phyloP scores from a whole-genome alignment of 2,797 vertebrate genomes.

The Ptychadena robeensis region DNA sequence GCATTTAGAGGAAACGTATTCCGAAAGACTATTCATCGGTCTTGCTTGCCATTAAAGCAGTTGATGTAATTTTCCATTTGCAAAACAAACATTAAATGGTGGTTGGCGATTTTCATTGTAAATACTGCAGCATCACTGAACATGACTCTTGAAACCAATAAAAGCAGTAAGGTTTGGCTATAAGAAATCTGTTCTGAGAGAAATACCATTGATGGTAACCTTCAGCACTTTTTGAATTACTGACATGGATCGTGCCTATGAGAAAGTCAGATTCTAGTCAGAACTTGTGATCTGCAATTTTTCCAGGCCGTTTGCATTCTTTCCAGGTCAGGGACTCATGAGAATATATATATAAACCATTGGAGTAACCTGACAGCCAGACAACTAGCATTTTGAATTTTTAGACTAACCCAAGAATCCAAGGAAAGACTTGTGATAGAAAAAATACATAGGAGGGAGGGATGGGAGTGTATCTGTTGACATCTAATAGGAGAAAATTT shows the following conservation, averaged over 20 bases:
- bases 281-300: too few relatives aligned
- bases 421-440: too few relatives aligned
- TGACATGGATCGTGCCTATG: too few relatives aligned
- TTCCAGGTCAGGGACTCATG: too few relatives aligned
- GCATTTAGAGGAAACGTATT: conserved; percentile 6
- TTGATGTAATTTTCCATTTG: conserved; percentile 4
- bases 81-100: neutral
- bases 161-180: neutral
- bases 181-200: neutral
- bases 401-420: too few relatives aligned
- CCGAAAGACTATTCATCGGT: neutral
- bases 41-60: neutral
- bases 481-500: neutral
- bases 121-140: neutral
- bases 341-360: too few relatives aligned
- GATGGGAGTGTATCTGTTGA: neutral
- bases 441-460: too few relatives aligned
- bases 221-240: neutral
- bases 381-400: too few relatives aligned
- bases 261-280: too few relatives aligned
- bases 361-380: too few relatives aligned
- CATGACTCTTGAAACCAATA: neutral
- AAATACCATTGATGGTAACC: too few relatives aligned
- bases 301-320: too few relatives aligned
- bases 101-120: neutral